Conservation (phyloP, 37 sponge, comb jelly and placozoan species). For the Chondrosia reniformis region DNA sequence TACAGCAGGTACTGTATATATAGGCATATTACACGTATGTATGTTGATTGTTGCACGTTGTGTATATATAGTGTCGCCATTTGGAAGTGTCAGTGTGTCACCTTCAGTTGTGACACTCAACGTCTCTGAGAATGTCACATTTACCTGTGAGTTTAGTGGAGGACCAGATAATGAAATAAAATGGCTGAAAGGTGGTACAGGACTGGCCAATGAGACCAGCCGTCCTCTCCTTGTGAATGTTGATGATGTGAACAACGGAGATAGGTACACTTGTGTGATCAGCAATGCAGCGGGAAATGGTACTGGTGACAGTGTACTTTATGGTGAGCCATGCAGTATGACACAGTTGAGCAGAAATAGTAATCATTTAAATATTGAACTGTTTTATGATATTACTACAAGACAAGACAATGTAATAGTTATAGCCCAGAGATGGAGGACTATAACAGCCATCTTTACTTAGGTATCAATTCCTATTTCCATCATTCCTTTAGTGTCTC, state of each 20-base stretch:
- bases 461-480: too few species aligned
- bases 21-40: not conserved
- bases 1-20: not conserved
- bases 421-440: too few species aligned
- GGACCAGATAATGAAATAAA: conserved; percentile 16
- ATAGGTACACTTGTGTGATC: conserved; percentile 9
- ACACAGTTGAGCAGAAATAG: too few species aligned
- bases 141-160: conserved; percentile 19
- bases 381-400: too few species aligned
- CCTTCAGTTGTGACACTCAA: not conserved
- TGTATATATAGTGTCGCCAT: conserved; percentile 2
- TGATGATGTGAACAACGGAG: not conserved
- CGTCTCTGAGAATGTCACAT: not conserved
- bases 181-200: conserved; percentile 6
- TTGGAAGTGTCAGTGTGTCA: not conserved
- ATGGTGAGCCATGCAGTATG: too few species aligned
- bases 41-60: not conserved
- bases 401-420: too few species aligned
- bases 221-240: not conserved
- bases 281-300: conserved; percentile 3
- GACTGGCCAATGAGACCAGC: not conserved
- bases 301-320: too few species aligned
- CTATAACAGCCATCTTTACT: too few species aligned
- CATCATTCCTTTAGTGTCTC: not conserved
- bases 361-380: too few species aligned